Base-by-base conservation (phyloP, 2,888 invertebrate species). In the Lamellibrachia satsuma region DNA sequence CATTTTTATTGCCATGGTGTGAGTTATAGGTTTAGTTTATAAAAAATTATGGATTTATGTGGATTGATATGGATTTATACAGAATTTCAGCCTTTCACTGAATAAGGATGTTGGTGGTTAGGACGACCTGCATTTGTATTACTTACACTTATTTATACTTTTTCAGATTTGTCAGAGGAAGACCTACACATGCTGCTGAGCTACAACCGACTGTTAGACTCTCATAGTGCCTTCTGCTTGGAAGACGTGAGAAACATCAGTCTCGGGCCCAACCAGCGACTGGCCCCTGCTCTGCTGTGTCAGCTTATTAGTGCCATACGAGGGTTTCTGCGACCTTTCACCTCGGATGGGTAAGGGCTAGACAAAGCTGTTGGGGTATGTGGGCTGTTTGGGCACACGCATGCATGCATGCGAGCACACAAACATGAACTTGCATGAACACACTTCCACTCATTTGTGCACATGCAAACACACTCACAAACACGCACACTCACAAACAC, bases 141-240 rank as follows among this genome's bases (percentile, higher is more conserved):
- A 75, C 22, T 22, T 22, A 75, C 22, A 75, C 6, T 75, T 75
- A 39, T 39, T 39, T 39, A 39, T 39, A 39, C 39, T 39, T 39
- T 93, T 92, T 0, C 93, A 96, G 96, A 96, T 52, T 93, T 96
- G 90, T 94, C 94, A 91, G 95, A 95, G 55, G 94, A 94, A 90
- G 95, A 96, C 92, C 94, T 96, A 55, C 94, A 95, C 93, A 94
- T 94, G 90, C 93, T 96, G 52, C 93, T 96, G 91, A 95, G 94
- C 92, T 93, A 95, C 92, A 93, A 94, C 90, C 92, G 75, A 9
- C 91, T 94, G 11, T 93, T 95, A 11, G 94, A 92, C n/a, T 93
- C 91, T 52, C 92, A 92, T 7, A 94, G 93, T 15, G n/a, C 75
- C 90, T 94, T 94, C 91, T 93, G 93, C 52, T 93, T 95, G 22